Evolutionary conservation across 2,113 vertebrate species (phyloP).

Genomic region (Malurus cyaneus): DNA sequence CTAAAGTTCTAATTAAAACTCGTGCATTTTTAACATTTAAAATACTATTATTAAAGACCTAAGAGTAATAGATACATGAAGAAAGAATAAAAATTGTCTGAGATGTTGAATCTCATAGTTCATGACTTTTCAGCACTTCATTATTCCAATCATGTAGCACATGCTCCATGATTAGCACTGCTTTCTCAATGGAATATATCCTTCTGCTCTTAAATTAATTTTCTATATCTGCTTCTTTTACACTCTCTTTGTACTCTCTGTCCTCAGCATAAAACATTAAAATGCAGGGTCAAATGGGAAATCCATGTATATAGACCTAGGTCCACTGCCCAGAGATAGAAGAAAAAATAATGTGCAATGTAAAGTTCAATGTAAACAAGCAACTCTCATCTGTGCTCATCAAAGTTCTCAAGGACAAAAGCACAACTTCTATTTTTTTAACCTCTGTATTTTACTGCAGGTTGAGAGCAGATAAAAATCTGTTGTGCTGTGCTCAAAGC

Average conservation of each 20-base stretch:
- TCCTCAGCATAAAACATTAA: not conserved
- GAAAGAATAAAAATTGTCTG: not conserved
- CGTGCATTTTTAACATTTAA: not conserved
- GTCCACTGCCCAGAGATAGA: not conserved
- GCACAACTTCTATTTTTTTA: not conserved
- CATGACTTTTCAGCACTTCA: slow-evolving; percentile 24
- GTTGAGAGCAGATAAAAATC: slow-evolving; percentile 25
- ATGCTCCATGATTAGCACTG: not conserved
- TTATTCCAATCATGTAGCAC: not conserved
- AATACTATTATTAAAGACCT: not conserved
- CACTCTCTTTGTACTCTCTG: not conserved
- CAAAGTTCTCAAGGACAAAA: slow-evolving; percentile 38
- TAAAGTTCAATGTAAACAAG: not conserved
- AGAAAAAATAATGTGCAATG: not conserved
- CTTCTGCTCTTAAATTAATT: slow-evolving; percentile 20
- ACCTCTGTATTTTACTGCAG: not conserved
- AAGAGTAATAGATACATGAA: not conserved
- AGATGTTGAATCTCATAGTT: slow-evolving; percentile 7
- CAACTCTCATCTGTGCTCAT: not conserved
- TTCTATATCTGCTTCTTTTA: not conserved
- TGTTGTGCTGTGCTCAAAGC: not conserved
- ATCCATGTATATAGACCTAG: not conserved
- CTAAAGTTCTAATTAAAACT: not conserved
- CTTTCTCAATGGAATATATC: not conserved
- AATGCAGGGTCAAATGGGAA: not conserved